Conservation (phyloP, 2,888 invertebrate species). For the Leucophora obtusa region DNA sequence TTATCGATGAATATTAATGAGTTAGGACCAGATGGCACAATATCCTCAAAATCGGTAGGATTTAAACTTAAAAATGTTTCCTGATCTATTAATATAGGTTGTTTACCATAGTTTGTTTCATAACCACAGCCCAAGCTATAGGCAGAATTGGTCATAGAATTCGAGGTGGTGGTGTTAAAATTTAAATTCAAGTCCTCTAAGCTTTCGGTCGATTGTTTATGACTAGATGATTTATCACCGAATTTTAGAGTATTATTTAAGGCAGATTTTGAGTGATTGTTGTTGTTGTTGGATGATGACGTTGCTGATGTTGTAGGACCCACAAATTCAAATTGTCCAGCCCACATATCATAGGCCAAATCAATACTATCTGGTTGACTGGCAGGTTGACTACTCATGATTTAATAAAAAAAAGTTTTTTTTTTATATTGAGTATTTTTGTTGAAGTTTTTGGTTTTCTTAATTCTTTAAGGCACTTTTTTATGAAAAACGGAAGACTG, state of each 20-base stretch:
- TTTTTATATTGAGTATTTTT: constrained; percentile 20
- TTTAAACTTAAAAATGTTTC: constrained; percentile 78
- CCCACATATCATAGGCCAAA: constrained; percentile 92
- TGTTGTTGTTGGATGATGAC: constrained; percentile 70
- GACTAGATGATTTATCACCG: constrained; percentile 73
- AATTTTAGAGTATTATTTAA: constrained; percentile 69
- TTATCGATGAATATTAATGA: constrained; percentile 77
- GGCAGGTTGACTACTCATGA: constrained; percentile 77
- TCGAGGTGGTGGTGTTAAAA: constrained; percentile 72
- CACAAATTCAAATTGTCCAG: constrained; percentile 91
- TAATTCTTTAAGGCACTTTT: constrained; percentile 59
- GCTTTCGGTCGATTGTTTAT: constrained; percentile 74
- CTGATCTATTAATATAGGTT: constrained; percentile 77
- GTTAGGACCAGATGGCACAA: constrained; percentile 76
- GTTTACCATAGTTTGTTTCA: constrained; percentile 71
- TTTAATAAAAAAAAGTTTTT: constrained; percentile 63
- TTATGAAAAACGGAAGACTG: constrained; percentile 48
- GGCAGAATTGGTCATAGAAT: constrained; percentile 69
- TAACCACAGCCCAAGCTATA: constrained; percentile 69
- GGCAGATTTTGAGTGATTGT: constrained; percentile 64
- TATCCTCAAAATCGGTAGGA: constrained; percentile 78
- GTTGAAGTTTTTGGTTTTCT: constrained; percentile 17
- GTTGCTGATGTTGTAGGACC: constrained; percentile 78
- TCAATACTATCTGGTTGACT: constrained; percentile 82
- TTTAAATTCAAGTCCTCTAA: constrained; percentile 77